These are phyloP conservation scores for Micrasema longulum DNA, from an alignment of 1,140 invertebrate genomes.

Conservation along the genomic window DNA sequence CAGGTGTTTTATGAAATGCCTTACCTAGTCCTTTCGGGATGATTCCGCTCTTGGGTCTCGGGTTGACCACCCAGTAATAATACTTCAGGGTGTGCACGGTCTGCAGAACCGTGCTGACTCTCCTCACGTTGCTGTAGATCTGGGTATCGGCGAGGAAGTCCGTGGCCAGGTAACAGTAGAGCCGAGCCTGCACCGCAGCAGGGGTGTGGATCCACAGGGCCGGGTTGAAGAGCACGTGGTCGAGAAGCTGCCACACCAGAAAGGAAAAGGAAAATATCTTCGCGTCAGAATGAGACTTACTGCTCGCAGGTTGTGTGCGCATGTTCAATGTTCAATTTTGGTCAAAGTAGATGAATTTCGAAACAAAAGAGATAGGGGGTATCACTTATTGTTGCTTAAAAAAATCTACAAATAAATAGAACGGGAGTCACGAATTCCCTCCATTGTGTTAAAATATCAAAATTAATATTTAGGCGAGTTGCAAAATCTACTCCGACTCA, in stretches of 20 bases:
- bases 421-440: too few species aligned
- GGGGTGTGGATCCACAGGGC: conserved; percentile 98
- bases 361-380: too few species aligned
- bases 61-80: conserved; percentile 99
- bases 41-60: conserved; percentile 93
- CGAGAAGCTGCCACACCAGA: conserved; percentile 92
- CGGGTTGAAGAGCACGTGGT: conserved; percentile 98
- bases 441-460: too few species aligned
- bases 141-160: conserved; percentile 98
- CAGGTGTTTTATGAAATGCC: conserved; percentile 54
- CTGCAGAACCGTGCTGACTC: conserved; percentile 97
- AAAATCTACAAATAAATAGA: too few species aligned
- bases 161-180: conserved; percentile 97
- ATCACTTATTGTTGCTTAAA: too few species aligned
- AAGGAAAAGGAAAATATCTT: conserved; percentile 83
- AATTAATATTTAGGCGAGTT: too few species aligned
- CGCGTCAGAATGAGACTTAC: conserved; percentile 64
- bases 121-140: conserved; percentile 96
- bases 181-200: conserved; percentile 93
- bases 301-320: conserved; percentile 53
- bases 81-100: conserved; percentile 98
- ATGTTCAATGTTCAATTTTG: conserved; percentile 32
- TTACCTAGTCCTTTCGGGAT: conserved; percentile 93
- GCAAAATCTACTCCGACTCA: too few species aligned
- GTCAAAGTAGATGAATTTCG: too few species aligned